Evolutionary conservation across 2,888 invertebrate species (phyloP), one percentile per base, ranked within the genome.

Genomic region (Epinotia bilunana): DNA sequence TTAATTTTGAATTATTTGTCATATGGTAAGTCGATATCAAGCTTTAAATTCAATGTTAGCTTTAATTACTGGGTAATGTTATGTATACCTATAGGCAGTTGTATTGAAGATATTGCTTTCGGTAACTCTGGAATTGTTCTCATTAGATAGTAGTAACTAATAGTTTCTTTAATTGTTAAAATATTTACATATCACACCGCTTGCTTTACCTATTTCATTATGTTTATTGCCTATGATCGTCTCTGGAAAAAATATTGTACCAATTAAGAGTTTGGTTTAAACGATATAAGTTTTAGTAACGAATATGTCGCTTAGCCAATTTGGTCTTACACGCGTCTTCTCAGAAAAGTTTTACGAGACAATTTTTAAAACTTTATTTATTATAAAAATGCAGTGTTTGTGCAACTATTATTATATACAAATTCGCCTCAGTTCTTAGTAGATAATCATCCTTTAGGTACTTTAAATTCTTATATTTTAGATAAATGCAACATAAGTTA

Each of bases 31-130:
- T 92, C 86, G 88, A 90, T 90, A 87, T 88, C 86, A 92, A 93
- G 93, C 93, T 94, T 94, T 94, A 94, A 94, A 93, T 92, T 93
- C 86, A 89, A 91, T 90, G 86, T 93, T 93, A 94, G 93, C 93
- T 94, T 94, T 94, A 94, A 93, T 93, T 91, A 91, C 86, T 78
- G 81, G 82, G 84, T 91, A 88, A 89, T 57, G 20, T 74, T 74
- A 65, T 60, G 71, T 73, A 61, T 67, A 72, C 75, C 61, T 75
- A 62, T 87, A 86, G 83, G 79, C 80, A 78, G 81, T 83, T 83
- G 64, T 79, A 78, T 55, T 71, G 23, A 57, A 7, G 46, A 68
- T 72, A 72, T 72, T 73, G 43, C 43, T 76, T 73, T 73, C 20
- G 58, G 18, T 61, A 55, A 62, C 28, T 49, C 33, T 12, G n/a